phyloP scores from a whole-genome alignment of 2,797 vertebrate genomes.

The Acanthurus leucopareius region DNA sequence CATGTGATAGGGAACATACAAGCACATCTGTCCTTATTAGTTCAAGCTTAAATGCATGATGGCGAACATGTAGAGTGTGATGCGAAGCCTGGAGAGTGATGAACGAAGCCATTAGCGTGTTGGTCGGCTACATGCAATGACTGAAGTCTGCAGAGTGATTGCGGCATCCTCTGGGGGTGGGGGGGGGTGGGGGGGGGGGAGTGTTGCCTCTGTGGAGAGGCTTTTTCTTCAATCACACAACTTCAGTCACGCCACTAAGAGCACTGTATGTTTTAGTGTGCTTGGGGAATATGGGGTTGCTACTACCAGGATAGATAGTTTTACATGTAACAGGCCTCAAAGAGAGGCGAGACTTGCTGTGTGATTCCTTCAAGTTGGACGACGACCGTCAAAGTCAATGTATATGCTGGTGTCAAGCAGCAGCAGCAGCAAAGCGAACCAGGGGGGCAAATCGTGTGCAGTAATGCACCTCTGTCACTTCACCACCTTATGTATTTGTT shows the following conservation, averaged over 20 bases:
- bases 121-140: constrained; percentile 60
- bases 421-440: constrained; percentile 6
- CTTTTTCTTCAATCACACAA: constrained; percentile 50
- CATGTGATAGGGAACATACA: constrained; percentile 46
- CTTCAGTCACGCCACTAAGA: constrained; percentile 52
- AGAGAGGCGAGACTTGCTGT: constrained; percentile 14
- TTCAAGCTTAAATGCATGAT: constrained; percentile 30
- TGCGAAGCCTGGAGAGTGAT: constrained; percentile 49
- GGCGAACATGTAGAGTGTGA: constrained; percentile 30
- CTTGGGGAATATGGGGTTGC: constrained; percentile 6
- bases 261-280: constrained; percentile 23
- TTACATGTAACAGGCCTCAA: constrained; percentile 31
- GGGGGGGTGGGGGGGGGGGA: not conserved
- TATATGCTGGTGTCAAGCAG: constrained; percentile 19
- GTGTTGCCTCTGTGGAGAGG: constrained; percentile 21
- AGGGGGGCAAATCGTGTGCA: not conserved
- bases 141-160: constrained; percentile 32
- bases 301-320: constrained; percentile 9
- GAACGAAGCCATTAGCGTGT: constrained; percentile 42
- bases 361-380: constrained; percentile 10
- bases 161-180: constrained; percentile 30
- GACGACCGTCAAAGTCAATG: constrained; percentile 21
- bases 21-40: constrained; percentile 30
- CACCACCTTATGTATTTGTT: constrained; percentile 32
- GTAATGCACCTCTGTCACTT: not conserved